A percentile compares a stretch with the other conserved stretches of the same genome.
Evolutionary conservation across 1,140 invertebrate species (phyloP).

Genomic region (Heterodera schachtii): DNA sequence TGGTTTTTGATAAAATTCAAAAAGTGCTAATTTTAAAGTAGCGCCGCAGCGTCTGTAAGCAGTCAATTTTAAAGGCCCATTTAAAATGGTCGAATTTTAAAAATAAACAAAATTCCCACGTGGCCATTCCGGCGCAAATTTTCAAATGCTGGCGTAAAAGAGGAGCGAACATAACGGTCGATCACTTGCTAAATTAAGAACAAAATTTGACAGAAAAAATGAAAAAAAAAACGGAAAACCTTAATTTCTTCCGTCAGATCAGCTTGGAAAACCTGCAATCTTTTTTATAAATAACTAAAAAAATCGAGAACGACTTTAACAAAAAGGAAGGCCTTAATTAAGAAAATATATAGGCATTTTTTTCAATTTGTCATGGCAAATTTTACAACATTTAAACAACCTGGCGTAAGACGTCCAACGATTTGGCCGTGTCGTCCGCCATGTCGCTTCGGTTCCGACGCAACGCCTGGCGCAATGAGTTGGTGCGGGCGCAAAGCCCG

Average conservation of each 20-base stretch:
- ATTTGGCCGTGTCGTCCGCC: slow-evolving; percentile 52
- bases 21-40: too few relatives aligned
- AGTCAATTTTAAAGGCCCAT: too few relatives aligned
- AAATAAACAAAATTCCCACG: slow-evolving; percentile 33
- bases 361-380: too few relatives aligned
- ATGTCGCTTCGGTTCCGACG: slow-evolving; percentile 55
- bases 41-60: too few relatives aligned
- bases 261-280: slow-evolving; percentile 52
- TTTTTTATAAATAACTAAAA: neutral
- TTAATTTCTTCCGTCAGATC: slow-evolving; percentile 56
- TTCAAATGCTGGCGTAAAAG: slow-evolving; percentile 61
- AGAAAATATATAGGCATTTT: too few relatives aligned
- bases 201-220: neutral
- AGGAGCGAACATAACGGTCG: slow-evolving; percentile 57
- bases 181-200: slow-evolving; percentile 46
- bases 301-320: too few relatives aligned
- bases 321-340: too few relatives aligned
- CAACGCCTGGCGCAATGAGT: slow-evolving; percentile 55
- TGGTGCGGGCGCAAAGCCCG: slow-evolving; percentile 56
- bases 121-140: slow-evolving; percentile 59
- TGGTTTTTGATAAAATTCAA: too few relatives aligned
- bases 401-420: slow-evolving; percentile 50
- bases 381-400: slow-evolving; percentile 1
- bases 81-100: neutral
- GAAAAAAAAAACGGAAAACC: neutral